Evolutionary conservation across 2,888 invertebrate species (phyloP), one percentile per base, ranked within the genome.

Genomic region (Reticulitermes lucifugus): DNA sequence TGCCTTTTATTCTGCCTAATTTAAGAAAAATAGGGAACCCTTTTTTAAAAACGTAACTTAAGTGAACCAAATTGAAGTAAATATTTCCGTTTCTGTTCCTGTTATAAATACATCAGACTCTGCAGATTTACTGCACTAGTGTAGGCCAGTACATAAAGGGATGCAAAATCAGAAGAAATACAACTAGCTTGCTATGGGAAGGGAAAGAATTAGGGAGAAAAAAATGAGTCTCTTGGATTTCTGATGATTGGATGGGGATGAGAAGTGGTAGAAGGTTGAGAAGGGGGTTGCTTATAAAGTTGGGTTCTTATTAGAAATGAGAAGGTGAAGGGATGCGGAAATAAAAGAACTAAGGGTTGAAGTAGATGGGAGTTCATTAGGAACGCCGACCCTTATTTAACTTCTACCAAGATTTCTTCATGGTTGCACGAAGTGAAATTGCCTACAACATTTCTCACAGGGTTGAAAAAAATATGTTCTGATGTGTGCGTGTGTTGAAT

Each of bases 281-380:
- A 18, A 29, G 79, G 79, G 79, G 51, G 79, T 79, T 79, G 79
- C 79, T 79, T 79, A 79, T 79, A 79, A 79, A 79, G 79, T 79
- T 79, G 79, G 79, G 43, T 79, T 79, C 81, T 81, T 81, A 81
- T 81, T 81, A 81, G 70, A 81, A 81, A 81, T 81, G 81, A 81
- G 81, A 81, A 81, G 81, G 81, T 81, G 81, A 81, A 81, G 81
- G 81, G 81, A 70, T 81, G 81, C 65, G 81, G 81, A 81, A 81
- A 81, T 81, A 81, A 81, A 81, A 81, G 80, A 79, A 79, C 79
- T 79, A 79, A 79, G 79, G 79, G 79, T 79, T 79, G 51, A 81
- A 81, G 81, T 43, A 43, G 70, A 81, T 70, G 81, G 81, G 81
- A 81, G 81, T 81, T 81, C 81, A 81, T 81, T 81, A 81, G 81